Conservation (phyloP, 92 coral and sea anemone species). For the Parazoanthus swiftii region DNA sequence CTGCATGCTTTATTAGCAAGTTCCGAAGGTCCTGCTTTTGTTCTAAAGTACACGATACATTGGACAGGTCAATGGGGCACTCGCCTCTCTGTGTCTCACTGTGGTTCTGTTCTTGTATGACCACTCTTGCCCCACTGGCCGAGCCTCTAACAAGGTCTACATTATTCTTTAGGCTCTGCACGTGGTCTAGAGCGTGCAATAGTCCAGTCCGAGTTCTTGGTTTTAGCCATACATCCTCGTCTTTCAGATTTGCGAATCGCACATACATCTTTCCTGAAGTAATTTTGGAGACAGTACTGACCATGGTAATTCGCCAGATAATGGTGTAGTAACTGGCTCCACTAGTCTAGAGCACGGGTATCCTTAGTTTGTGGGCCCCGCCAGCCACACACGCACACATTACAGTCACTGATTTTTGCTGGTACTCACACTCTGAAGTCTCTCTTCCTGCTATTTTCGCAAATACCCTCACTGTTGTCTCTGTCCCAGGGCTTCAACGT, state of each 20-base stretch:
- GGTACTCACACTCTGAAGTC: constrained; percentile 30
- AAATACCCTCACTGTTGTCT: constrained; percentile 14
- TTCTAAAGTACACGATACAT: constrained; percentile 44
- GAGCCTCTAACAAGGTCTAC: constrained; percentile 38
- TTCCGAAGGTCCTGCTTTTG: constrained; percentile 42
- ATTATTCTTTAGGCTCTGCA: constrained; percentile 42
- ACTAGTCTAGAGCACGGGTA: constrained; percentile 1
- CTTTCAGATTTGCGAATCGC: constrained; percentile 31
- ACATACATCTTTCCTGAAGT: constrained; percentile 23
- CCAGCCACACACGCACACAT: constrained; percentile 38
- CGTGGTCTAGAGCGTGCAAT: constrained; percentile 28
- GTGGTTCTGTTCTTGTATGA: not conserved
- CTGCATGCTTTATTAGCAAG: constrained; percentile 45
- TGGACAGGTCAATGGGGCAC: constrained; percentile 52
- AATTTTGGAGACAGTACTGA: constrained; percentile 29
- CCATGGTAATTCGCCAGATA: constrained; percentile 13
- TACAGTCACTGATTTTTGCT: constrained; percentile 41
- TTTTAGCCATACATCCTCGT: constrained; percentile 43
- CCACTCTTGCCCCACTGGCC: constrained; percentile 47
- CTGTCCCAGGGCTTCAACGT: constrained; percentile 55
- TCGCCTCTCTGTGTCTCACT: too few species aligned
- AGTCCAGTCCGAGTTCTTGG: constrained; percentile 43
- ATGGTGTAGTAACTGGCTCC: constrained; percentile 32
- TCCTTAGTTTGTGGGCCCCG: not conserved
- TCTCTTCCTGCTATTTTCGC: constrained; percentile 44